Evolutionary conservation across 2,888 invertebrate species (phyloP), one percentile per base, ranked within the genome.

Genomic region (Rhingia rostrata): DNA sequence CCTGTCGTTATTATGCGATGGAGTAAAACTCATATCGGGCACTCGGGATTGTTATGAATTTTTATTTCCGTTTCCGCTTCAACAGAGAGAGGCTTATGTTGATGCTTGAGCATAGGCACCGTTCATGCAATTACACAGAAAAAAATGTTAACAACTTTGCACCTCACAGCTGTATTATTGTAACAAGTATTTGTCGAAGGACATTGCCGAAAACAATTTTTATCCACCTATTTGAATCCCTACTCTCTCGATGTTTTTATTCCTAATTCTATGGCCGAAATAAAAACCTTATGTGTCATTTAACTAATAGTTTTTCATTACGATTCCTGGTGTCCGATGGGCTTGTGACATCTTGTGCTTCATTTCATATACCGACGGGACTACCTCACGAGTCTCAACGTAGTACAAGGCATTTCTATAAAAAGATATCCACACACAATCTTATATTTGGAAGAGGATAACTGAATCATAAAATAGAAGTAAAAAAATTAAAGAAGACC

Each of bases 391-490:
- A 37, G 39, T 56, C 60, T 53, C 4, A 39, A 51, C 49, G 51
- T 6, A 33, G 12, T 6, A 53, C 0, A 69, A 61, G 12, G 12
- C 37, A 64, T 22, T 63, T 7, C n/a, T 6, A 63, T 49, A 51
- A 51, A 69, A 45, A 47, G 37, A 72, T 2, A 2, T 22, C 22
- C 22, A 45, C 54, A 35, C 30, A 30, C 37, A 67, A 32, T 45
- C 60, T 60, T 49, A 70, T 67, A 77, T 82, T 66, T 45, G 32
- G 45, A 72, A 60, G 58, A 49, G 70, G 53, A 74, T 58, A 74
- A 67, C 74, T 79, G 72, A 80, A 73, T 58, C 69, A 49, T 70
- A 60, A 72, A 74, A 74, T 58, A 81, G 63, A 63, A 69, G 69
- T 69, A 64, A 7, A 37, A 6, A 12, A 9, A 35, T 7, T 14